Percentiles rank a stretch among this genome's conserved stretches.
These are phyloP conservation scores for Harmothoe impar DNA, from an alignment of 2,888 invertebrate genomes.

Conservation along the genomic window DNA sequence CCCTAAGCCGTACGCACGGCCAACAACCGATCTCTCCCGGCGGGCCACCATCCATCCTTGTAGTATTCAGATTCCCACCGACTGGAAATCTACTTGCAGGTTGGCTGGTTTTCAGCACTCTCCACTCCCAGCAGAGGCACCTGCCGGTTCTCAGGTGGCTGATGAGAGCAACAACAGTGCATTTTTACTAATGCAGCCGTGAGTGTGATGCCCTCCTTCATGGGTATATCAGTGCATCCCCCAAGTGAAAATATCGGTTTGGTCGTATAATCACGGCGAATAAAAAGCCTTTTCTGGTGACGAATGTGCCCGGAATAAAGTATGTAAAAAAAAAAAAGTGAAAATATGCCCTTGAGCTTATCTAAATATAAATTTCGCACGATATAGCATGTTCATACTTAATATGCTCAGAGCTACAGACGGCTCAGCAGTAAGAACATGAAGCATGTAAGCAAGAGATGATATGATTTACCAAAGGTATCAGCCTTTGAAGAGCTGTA, in stretches of 20 bases:
- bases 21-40: conserved; percentile 6
- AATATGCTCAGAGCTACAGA: no score
- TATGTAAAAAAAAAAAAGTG: no score
- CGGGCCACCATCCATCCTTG: not conserved
- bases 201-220: not conserved
- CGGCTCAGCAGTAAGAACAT: no score
- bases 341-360: not conserved
- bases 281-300: no score
- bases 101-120: not conserved
- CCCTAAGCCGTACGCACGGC: not conserved
- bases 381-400: not conserved
- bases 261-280: no score
- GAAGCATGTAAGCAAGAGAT: no score
- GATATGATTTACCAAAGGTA: no score
- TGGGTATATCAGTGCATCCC: no score
- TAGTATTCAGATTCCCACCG: conserved; percentile 12
- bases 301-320: no score
- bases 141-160: not conserved
- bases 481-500: no score
- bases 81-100: conserved; percentile 5
- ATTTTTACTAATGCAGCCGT: not conserved
- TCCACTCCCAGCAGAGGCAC: not conserved
- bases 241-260: not conserved
- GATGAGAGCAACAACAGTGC: not conserved
- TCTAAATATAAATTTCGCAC: not conserved